These are phyloP conservation scores for Metridium senile DNA, from an alignment of 92 coral and sea anemone species.

Conservation along the genomic window DNA sequence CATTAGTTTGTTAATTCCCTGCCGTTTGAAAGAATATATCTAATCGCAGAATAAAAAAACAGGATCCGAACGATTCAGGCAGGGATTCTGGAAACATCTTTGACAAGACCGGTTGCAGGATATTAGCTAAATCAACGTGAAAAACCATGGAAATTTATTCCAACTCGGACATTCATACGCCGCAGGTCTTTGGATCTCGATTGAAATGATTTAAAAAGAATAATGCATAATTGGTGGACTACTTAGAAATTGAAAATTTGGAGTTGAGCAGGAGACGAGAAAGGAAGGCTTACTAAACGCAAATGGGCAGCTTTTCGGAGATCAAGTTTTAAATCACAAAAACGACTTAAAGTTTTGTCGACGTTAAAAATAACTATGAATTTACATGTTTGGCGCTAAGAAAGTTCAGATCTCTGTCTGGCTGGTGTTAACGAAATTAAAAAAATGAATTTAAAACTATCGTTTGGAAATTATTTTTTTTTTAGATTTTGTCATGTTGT, in stretches of 20 bases:
- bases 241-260: background rate
- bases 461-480: background rate
- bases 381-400: background rate
- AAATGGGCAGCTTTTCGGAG: background rate
- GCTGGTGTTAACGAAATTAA: background rate
- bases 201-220: background rate
- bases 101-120: background rate
- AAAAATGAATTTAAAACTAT: background rate
- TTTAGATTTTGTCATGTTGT: background rate
- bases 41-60: slow-evolving; percentile 5
- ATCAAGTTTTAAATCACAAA: background rate
- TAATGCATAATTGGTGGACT: slow-evolving; percentile 2
- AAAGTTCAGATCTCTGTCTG: background rate
- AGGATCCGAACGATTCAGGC: too few species aligned
- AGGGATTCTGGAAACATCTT: background rate
- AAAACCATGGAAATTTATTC: background rate
- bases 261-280: slow-evolving; percentile 7
- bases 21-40: background rate
- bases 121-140: slow-evolving; percentile 8
- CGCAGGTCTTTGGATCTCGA: background rate
- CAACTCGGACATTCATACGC: background rate
- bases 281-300: background rate
- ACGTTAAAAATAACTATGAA: background rate
- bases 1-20: background rate
- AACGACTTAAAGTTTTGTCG: background rate